Conservation (phyloP, 30 jellyfish, hydroid and myxozoan species). For the Aurelia aurita complex sp. Pacific region DNA sequence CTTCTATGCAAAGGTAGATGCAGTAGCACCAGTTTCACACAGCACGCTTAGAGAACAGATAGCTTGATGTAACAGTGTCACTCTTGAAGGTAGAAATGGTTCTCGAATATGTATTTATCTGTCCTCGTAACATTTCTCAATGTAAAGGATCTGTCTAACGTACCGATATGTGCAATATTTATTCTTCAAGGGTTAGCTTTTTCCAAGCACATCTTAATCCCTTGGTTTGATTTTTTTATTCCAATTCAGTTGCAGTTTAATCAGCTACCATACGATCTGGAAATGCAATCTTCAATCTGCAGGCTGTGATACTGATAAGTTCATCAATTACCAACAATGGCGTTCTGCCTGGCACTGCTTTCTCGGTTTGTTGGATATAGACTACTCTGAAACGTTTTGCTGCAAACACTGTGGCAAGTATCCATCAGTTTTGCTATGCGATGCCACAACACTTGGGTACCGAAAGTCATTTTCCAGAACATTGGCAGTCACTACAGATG, state of each 20-base stretch:
- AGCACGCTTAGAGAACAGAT: too few species aligned
- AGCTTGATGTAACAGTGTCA: too few species aligned
- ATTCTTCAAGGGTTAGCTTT: too few species aligned
- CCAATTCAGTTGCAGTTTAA: neutral
- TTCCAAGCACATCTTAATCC: too few species aligned
- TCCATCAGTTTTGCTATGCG: constrained; percentile 10
- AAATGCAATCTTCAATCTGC: neutral
- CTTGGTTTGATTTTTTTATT: too few species aligned
- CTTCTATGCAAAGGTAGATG: too few species aligned
- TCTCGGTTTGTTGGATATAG: constrained; percentile 12
- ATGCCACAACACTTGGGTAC: constrained; percentile 37
- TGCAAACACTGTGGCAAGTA: constrained; percentile 26
- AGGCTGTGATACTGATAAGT: neutral
- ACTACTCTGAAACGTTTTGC: constrained; percentile 4
- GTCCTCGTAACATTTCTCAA: too few species aligned
- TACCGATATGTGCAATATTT: too few species aligned
- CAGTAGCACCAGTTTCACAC: too few species aligned
- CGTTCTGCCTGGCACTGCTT: constrained; percentile 32
- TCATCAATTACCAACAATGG: constrained; percentile 34
- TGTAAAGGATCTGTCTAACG: too few species aligned
- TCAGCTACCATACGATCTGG: neutral
- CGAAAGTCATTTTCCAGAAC: neutral
- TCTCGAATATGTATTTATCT: too few species aligned
- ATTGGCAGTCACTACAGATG: neutral
- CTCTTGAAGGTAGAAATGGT: too few species aligned